Evolutionary conservation across 2,888 invertebrate genomes (phyloP).

Genomic region (Tetheella fluctuosa): DNA sequence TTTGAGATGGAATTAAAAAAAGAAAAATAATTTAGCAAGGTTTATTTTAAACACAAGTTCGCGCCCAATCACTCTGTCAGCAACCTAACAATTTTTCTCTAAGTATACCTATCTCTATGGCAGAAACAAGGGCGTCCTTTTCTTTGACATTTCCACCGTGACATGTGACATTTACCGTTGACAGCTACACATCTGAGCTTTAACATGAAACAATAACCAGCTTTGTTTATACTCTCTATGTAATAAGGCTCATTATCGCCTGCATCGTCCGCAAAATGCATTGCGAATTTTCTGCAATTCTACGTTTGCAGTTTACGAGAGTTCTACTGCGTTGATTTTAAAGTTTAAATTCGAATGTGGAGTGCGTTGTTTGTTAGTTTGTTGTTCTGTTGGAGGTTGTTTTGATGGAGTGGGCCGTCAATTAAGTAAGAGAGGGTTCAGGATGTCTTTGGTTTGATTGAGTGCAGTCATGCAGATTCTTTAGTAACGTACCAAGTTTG

Average conservation of each 20-base stretch:
- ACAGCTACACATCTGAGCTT: constrained; percentile 56
- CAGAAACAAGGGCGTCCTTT: constrained; percentile 60
- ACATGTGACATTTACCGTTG: constrained; percentile 69
- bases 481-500: constrained; percentile 53
- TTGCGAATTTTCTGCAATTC: constrained; percentile 52
- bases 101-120: constrained; percentile 49
- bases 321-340: constrained; percentile 40
- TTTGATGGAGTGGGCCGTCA: constrained; percentile 82
- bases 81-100: constrained; percentile 42
- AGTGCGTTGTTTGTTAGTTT: constrained; percentile 33
- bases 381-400: constrained; percentile 64
- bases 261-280: constrained; percentile 29
- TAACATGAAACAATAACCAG: constrained; percentile 26
- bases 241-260: constrained; percentile 39
- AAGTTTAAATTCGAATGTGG: constrained; percentile 46
- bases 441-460: constrained; percentile 72
- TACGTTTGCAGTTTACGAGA: constrained; percentile 38
- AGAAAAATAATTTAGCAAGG: no score
- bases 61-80: constrained; percentile 13
- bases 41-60: constrained; percentile 4
- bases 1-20: no score
- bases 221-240: constrained; percentile 16
- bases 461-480: constrained; percentile 78
- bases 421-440: constrained; percentile 76
- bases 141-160: constrained; percentile 61